These are phyloP conservation scores for Drosophila yakuba DNA, from an alignment of 1,140 invertebrate species.

Conservation along the genomic window DNA sequence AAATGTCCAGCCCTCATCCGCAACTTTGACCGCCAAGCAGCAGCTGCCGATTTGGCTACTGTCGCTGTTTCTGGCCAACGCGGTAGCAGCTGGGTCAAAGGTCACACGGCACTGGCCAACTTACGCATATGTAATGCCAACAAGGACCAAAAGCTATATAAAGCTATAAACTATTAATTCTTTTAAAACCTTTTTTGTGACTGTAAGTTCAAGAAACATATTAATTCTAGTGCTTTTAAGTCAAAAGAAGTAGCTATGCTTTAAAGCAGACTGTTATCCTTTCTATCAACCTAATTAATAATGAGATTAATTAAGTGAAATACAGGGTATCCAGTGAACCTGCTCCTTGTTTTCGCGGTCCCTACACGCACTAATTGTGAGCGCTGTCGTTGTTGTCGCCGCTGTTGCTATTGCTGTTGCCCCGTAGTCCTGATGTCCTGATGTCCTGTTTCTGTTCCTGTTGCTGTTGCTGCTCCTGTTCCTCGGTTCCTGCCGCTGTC, in stretches of 20 bases:
- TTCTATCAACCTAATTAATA: background rate
- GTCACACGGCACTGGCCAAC: background rate
- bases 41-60: conserved; percentile 32
- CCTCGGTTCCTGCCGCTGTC: conserved; percentile 32
- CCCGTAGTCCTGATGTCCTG: conserved; percentile 27
- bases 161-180: too few relatives aligned
- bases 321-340: conserved; percentile 1
- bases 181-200: too few relatives aligned
- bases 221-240: too few relatives aligned
- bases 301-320: background rate
- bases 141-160: too few relatives aligned
- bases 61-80: conserved; percentile 6
- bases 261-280: too few relatives aligned
- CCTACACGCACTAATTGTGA: conserved; percentile 75
- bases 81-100: conserved; percentile 4
- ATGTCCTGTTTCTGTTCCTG: conserved; percentile 36
- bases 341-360: conserved; percentile 45
- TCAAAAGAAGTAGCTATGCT: too few relatives aligned
- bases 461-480: conserved; percentile 33
- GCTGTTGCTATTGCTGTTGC: conserved; percentile 41
- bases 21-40: conserved; percentile 45
- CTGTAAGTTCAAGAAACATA: too few relatives aligned
- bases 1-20: conserved; percentile 30
- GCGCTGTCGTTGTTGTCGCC: conserved; percentile 23
- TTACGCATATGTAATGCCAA: background rate